Evolutionary conservation across 2,113 vertebrate genomes (phyloP), one percentile per base, ranked within the genome.

Genomic region (Calypte anna): DNA sequence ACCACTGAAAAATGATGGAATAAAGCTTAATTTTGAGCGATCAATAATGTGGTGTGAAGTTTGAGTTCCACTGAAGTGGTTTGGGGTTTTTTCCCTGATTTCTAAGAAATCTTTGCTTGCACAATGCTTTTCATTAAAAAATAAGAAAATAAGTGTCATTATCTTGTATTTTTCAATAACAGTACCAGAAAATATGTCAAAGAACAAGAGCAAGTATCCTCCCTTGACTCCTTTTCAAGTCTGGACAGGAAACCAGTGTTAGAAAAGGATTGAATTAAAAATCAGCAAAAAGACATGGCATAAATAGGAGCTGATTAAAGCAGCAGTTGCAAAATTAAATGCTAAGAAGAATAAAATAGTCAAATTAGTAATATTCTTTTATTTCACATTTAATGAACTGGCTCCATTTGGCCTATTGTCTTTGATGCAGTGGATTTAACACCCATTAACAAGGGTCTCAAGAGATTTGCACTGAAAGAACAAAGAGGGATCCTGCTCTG

Each of bases 271-370:
- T 80, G 51, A 53, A 70, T 88, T 82, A 64, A 66, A 94, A 91
- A 50, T 30, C 31, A 73, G 30, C 36, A 91, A 70, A 61, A 19
- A 87, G 54, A 44, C 23, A 33, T 10, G 40, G 82, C 51, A 83
- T 70, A 82, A 91, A 95, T 8, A 77, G 81, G 28, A 93, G 81
- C 85, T 91, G 87, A 97, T 93, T 93, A 69, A 83, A 92, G 58
- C 62, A 83, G 69, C 24, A 88, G 83, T 28, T 30, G 67, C 55
- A 88, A 95, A 93, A 91, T 28, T 63, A 91, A 87, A 73, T 51
- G 70, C 25, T 24, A 43, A 82, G 62, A 78, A 83, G 75, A 70
- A 78, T 66, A 76, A 88, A 91, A 91, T 3, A 43, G 59, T 21
- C 48, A 48, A 54, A 91, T 92, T 50, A 92, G 85, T 89, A 82